phyloP scores from a whole-genome alignment of 2,888 invertebrate species.

The Sphinx pinastri region DNA sequence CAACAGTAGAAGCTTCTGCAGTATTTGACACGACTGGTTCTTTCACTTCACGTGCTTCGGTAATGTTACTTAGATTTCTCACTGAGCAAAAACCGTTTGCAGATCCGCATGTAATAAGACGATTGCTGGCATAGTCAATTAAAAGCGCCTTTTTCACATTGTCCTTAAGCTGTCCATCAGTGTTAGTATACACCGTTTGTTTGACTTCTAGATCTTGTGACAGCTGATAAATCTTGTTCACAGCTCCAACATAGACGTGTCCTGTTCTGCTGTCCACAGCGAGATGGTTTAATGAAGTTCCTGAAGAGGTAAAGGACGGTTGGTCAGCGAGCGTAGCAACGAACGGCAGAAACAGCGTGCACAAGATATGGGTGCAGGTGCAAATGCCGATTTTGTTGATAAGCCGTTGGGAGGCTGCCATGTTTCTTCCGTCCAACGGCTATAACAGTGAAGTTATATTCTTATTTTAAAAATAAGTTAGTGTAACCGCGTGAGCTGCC shows the following conservation, averaged over 20 bases:
- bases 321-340: constrained; percentile 81
- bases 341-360: constrained; percentile 83
- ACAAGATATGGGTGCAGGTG: constrained; percentile 77
- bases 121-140: constrained; percentile 94
- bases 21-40: constrained; percentile 98
- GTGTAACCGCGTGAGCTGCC: constrained; percentile 69
- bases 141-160: constrained; percentile 97
- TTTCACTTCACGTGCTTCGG: constrained; percentile 88
- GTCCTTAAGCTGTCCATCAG: constrained; percentile 90
- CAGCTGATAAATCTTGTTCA: constrained; percentile 95
- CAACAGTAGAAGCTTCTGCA: constrained; percentile 96
- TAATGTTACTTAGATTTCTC: constrained; percentile 94
- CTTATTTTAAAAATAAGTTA: constrained; percentile 31
- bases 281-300: constrained; percentile 92
- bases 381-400: constrained; percentile 61
- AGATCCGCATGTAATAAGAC: constrained; percentile 96
- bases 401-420: background rate
- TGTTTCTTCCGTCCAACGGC: background rate
- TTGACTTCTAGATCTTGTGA: constrained; percentile 93
- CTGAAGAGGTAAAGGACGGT: constrained; percentile 86
- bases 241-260: constrained; percentile 93
- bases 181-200: constrained; percentile 91
- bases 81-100: constrained; percentile 96
- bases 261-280: constrained; percentile 96
- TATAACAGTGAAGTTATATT: constrained; percentile 41